Evolutionary conservation across 2,113 vertebrate genomes (phyloP).

Genomic region (Oncorhynchus clarkii): DNA sequence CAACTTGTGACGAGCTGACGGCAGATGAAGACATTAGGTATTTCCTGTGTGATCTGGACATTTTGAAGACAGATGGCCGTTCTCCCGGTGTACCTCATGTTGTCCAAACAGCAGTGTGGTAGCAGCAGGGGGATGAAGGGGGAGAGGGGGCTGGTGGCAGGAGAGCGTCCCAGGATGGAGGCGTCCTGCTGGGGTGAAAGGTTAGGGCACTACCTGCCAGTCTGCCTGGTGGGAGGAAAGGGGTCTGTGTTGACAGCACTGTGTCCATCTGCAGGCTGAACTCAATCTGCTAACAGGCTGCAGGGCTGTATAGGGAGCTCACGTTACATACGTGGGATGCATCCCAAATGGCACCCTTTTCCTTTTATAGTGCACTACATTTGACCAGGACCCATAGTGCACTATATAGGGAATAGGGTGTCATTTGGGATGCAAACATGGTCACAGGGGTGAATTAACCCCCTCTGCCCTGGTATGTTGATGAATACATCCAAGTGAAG

Average conservation of each 20-base stretch:
- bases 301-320: slow-evolving; percentile 18
- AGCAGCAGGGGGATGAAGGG: slow-evolving; percentile 24
- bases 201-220: slow-evolving; percentile 42
- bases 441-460: neutral
- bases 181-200: slow-evolving; percentile 60
- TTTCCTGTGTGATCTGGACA: slow-evolving; percentile 2
- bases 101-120: slow-evolving; percentile 37
- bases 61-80: slow-evolving; percentile 47
- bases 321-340: slow-evolving; percentile 22
- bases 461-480: slow-evolving; percentile 30
- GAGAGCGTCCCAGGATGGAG: slow-evolving; percentile 29
- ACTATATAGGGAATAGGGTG: no score
- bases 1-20: neutral
- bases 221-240: slow-evolving; percentile 24
- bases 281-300: slow-evolving; percentile 41
- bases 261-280: slow-evolving; percentile 62
- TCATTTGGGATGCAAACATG: neutral
- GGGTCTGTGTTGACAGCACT: slow-evolving; percentile 39
- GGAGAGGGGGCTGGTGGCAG: neutral
- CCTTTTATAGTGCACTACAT: no score
- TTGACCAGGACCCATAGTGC: no score
- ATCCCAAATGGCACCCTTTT: no score
- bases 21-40: slow-evolving; percentile 28
- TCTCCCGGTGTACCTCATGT: slow-evolving; percentile 41
- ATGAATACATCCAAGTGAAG: slow-evolving; percentile 26